Base-by-base conservation (phyloP, 1,140 invertebrate species). In the Lysiphlebus fabarum region DNA sequence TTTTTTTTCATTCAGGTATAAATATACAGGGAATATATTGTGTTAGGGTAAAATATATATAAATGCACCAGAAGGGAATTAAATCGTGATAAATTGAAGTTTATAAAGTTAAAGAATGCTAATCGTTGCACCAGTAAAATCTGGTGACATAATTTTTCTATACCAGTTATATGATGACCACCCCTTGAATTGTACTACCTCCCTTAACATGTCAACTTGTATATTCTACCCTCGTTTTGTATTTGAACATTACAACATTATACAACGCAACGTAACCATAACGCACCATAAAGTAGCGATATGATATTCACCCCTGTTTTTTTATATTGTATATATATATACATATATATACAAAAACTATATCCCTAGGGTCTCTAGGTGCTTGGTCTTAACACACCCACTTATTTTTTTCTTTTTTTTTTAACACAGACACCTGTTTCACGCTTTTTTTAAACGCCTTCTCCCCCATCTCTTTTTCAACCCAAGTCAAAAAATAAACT, bases 391-490 rank as follows among this genome's bases (percentile, higher is more conserved):
- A 60, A 61, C 62, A 65, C 68, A 65, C 62, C 70, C 66, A 68
- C 61, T 69, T 70, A 65, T 59, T 26, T 26, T 26, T 26, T 26
- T 26, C 4, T 26, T 26, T 26, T 26, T 26, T 26, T 17, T 58
- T 58, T 26, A 37, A 51, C 55, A 36, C 36, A 53, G 65, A 70
- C 72, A 73, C 72, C 72, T 73, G 72, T 72, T 72, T 59, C 54
- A 49, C 58, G 34, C 7, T 47, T 58, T 34, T 50, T 42, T 42
- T 36, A 45, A 54, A 36, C 55, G 55, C 49, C 49, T 36, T 37
- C 49, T 51, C 14, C 36, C 17, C 17, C 17, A 26, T 26, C 4
- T 26, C 4, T 26, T 26, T 26, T 26, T 26, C 17, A 26, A 26
- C 17, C 17, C 17, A 26, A 26, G 17, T 26, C 17, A 26, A 26